Evolutionary conservation across 2,797 vertebrate species (phyloP).

Genomic region (Parauchenoglanis punctatus): DNA sequence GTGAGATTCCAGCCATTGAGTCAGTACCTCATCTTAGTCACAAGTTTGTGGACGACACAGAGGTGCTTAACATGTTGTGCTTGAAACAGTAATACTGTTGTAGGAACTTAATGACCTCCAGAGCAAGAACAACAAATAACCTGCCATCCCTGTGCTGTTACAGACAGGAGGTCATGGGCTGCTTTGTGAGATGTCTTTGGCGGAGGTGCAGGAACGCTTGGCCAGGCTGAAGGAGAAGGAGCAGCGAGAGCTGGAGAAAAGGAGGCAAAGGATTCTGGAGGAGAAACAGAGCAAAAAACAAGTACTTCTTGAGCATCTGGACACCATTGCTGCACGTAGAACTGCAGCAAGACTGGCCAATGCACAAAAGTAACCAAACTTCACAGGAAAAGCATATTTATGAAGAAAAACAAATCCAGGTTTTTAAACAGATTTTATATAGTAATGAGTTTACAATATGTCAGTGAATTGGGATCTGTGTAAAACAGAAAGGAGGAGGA

Average conservation of each 20-base stretch:
- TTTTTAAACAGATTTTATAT: background rate
- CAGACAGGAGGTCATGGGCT: constrained; percentile 84
- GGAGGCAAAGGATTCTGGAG: constrained; percentile 79
- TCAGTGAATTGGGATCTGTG: background rate
- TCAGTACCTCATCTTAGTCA: constrained; percentile 69
- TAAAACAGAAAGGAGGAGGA: constrained; percentile 74
- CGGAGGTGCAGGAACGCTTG: constrained; percentile 85
- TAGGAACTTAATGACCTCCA: background rate
- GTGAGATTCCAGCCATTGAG: constrained; percentile 81
- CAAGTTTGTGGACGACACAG: constrained; percentile 83
- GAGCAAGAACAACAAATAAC: background rate
- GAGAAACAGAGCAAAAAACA: constrained; percentile 80
- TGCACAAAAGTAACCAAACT: constrained; percentile 75
- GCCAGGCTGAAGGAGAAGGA: constrained; percentile 76
- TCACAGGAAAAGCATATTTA: constrained; percentile 2
- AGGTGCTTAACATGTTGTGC: constrained; percentile 72
- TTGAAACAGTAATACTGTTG: background rate
- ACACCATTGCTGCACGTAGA: constrained; percentile 78
- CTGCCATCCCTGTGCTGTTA: background rate
- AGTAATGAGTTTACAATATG: background rate
- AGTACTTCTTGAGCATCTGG: constrained; percentile 77
- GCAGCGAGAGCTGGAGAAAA: constrained; percentile 76
- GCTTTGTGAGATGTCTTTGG: constrained; percentile 89
- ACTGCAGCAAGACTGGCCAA: constrained; percentile 73
- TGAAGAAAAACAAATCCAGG: background rate